These are phyloP conservation scores for Spheniscus mendiculus DNA, from an alignment of 2,113 vertebrate species.

Conservation along the genomic window DNA sequence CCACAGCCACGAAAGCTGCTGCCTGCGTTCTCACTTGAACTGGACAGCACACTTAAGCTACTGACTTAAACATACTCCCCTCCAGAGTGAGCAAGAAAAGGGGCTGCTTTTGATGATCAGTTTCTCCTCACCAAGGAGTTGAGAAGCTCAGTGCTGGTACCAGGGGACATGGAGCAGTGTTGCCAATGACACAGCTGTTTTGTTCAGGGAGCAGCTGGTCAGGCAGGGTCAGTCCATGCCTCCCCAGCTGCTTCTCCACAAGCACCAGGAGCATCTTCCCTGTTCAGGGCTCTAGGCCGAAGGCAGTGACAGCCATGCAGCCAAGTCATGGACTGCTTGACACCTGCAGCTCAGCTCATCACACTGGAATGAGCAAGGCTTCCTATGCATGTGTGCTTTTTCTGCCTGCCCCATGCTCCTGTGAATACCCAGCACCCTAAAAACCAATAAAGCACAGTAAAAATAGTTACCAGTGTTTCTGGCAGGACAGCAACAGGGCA, in stretches of 20 bases:
- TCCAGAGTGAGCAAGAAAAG: not conserved
- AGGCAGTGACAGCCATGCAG: not conserved
- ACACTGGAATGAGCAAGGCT: not conserved
- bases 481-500: conserved; percentile 64
- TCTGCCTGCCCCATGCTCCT: not conserved
- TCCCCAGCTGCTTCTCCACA: not conserved
- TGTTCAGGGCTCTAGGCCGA: not conserved
- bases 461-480: conserved; percentile 71
- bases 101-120: not conserved
- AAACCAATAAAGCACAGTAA: not conserved
- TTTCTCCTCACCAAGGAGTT: not conserved
- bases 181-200: not conserved
- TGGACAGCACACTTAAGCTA: not conserved
- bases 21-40: not conserved
- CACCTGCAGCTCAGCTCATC: not conserved
- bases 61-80: not conserved
- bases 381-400: not conserved
- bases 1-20: not conserved
- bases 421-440: not conserved
- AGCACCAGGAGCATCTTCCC: not conserved
- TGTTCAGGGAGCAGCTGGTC: not conserved
- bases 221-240: not conserved
- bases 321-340: not conserved
- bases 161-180: not conserved
- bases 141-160: not conserved